These are phyloP conservation scores for Linnaemya vulpina DNA, from an alignment of 2,888 invertebrate species.

Conservation along the genomic window DNA sequence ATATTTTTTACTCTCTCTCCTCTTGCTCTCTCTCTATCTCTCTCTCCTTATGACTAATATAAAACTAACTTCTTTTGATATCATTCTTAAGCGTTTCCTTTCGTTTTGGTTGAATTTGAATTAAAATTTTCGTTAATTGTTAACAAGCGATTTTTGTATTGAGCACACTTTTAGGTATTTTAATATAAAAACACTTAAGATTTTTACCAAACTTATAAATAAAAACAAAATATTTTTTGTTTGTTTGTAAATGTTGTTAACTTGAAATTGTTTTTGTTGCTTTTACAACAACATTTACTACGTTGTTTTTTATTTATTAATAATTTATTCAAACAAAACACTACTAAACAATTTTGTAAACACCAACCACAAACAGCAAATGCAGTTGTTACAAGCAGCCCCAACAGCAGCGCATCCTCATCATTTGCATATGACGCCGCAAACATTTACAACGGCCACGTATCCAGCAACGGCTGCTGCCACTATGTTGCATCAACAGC, in stretches of 20 bases:
- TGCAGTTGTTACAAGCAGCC: conserved; percentile 82
- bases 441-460: conserved; percentile 68
- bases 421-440: conserved; percentile 78
- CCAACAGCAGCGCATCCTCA: conserved; percentile 80
- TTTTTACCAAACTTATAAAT: background rate
- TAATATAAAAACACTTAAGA: background rate
- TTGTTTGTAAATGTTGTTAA: background rate
- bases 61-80: conserved; percentile 5
- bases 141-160: background rate
- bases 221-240: background rate
- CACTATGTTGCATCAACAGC: conserved; percentile 74
- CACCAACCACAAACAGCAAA: conserved; percentile 79
- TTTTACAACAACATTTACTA: conserved; percentile 16
- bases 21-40: too few species aligned
- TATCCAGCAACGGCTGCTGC: conserved; percentile 72
- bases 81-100: background rate
- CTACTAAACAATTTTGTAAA: conserved; percentile 70
- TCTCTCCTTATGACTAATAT: conserved; percentile 16
- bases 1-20: background rate
- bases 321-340: conserved; percentile 63
- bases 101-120: conserved; percentile 17
- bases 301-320: conserved; percentile 10
- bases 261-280: background rate
- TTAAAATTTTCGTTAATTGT: conserved; percentile 10
- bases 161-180: conserved; percentile 34